Percentiles rank a stretch among this genome's conserved stretches.
Conservation (phyloP, 2,113 vertebrate species). For the Dicaeum eximium region DNA sequence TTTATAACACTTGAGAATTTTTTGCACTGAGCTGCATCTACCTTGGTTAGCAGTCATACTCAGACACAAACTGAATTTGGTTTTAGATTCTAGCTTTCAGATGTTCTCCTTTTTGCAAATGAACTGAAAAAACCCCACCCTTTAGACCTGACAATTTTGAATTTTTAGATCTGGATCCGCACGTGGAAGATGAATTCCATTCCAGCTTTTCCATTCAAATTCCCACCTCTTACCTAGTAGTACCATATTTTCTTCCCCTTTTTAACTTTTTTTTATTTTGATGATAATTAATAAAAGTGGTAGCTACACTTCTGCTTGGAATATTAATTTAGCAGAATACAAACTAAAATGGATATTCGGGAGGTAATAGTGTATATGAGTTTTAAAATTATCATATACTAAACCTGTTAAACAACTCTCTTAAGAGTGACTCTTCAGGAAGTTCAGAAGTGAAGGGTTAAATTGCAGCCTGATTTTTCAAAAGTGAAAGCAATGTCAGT, state of each 20-base stretch:
- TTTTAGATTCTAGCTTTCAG: neutral
- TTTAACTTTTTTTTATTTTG: neutral
- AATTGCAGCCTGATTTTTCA: neutral
- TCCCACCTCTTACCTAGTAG: neutral
- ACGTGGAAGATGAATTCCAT: neutral
- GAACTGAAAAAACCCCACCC: fast-evolving
- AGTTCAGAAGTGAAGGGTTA: neutral
- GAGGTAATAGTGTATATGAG: neutral
- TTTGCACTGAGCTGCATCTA: neutral
- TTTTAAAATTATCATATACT: neutral
- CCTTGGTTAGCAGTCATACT: neutral
- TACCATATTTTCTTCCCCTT: neutral
- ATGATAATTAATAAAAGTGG: neutral
- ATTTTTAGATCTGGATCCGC: neutral
- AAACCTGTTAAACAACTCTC: neutral
- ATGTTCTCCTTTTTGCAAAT: neutral
- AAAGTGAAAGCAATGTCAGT: neutral
- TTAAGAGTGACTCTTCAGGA: neutral
- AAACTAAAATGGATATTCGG: neutral
- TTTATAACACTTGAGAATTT: neutral
- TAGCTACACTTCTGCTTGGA: neutral
- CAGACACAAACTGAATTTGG: neutral
- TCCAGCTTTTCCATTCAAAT: neutral
- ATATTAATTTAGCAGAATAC: neutral
- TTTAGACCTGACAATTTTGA: neutral